A percentile compares a stretch with the other conserved stretches of the same genome.
Evolutionary conservation across 2,888 invertebrate genomes (phyloP).

Genomic region (Phytoseiulus persimilis): DNA sequence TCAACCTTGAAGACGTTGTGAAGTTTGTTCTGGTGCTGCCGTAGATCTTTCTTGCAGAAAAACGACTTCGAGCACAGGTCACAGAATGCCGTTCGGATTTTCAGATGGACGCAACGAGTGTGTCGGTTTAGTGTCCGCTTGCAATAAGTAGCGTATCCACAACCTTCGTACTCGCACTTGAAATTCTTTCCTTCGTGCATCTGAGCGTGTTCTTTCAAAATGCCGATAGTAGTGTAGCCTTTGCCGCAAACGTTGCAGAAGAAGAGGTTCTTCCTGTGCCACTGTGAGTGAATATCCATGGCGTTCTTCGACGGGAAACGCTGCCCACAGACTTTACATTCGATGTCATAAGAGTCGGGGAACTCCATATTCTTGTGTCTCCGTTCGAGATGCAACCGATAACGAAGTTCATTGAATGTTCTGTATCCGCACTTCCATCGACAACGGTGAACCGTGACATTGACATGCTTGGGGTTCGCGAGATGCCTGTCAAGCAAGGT

Average conservation of each 20-base stretch:
- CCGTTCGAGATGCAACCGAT: constrained; percentile 17
- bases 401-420: constrained; percentile 26
- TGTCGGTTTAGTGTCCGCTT: constrained; percentile 18
- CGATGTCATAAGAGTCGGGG: constrained; percentile 26
- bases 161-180: constrained; percentile 33
- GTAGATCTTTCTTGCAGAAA: constrained; percentile 35
- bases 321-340: constrained; percentile 34
- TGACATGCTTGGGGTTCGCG: constrained; percentile 19
- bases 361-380: constrained; percentile 32
- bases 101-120: constrained; percentile 30
- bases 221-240: constrained; percentile 33
- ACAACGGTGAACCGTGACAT: constrained; percentile 32
- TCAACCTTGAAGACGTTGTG: constrained; percentile 32
- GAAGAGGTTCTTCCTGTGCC: constrained; percentile 29
- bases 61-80: constrained; percentile 33
- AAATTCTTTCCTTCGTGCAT: constrained; percentile 32
- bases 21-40: constrained; percentile 32
- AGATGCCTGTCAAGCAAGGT: background rate
- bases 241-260: constrained; percentile 38
- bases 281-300: constrained; percentile 32
- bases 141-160: constrained; percentile 35
- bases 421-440: constrained; percentile 31
- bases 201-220: constrained; percentile 31
- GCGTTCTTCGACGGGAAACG: constrained; percentile 36
- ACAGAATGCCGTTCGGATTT: constrained; percentile 12